Conservation (phyloP, 2,888 invertebrate species). For the Galerucella calmariensis region DNA sequence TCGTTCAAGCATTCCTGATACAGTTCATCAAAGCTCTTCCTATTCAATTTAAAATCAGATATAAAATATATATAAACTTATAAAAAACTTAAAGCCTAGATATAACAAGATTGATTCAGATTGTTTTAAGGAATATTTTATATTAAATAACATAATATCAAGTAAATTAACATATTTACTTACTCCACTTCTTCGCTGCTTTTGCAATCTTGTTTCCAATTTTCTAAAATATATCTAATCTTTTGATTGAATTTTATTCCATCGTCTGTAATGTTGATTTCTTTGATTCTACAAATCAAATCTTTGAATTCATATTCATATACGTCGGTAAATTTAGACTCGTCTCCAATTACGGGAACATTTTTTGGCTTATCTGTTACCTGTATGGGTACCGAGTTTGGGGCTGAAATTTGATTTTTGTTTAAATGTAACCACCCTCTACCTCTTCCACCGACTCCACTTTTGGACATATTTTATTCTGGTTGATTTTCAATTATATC, state of each 20-base stretch:
- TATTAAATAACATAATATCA: not conserved
- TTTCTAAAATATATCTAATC: conserved; percentile 57
- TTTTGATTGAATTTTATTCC: conserved; percentile 63
- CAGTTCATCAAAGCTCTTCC: conserved; percentile 57
- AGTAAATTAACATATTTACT: conserved; percentile 41
- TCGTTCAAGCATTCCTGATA: conserved; percentile 57
- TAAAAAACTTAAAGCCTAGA: not conserved
- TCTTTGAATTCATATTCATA: conserved; percentile 41
- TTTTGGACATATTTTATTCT: conserved; percentile 42
- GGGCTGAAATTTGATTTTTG: conserved; percentile 39
- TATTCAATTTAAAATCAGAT: conserved; percentile 40
- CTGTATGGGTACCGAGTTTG: conserved; percentile 29
- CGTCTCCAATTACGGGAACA: conserved; percentile 27
- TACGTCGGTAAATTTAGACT: conserved; percentile 40
- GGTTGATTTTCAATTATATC: not conserved
- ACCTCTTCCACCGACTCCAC: conserved; percentile 50
- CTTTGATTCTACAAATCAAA: conserved; percentile 55
- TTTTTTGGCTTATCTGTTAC: conserved; percentile 21
- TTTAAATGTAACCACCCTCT: conserved; percentile 53
- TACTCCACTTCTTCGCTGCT: conserved; percentile 58
- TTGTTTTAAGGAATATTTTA: not conserved
- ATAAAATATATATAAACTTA: conserved; percentile 11
- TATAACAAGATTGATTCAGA: not conserved
- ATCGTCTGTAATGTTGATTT: conserved; percentile 59
- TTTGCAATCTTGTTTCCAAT: conserved; percentile 56